These are phyloP conservation scores for Argyra leucocephala DNA, from an alignment of 2,888 invertebrate species.

Conservation along the genomic window DNA sequence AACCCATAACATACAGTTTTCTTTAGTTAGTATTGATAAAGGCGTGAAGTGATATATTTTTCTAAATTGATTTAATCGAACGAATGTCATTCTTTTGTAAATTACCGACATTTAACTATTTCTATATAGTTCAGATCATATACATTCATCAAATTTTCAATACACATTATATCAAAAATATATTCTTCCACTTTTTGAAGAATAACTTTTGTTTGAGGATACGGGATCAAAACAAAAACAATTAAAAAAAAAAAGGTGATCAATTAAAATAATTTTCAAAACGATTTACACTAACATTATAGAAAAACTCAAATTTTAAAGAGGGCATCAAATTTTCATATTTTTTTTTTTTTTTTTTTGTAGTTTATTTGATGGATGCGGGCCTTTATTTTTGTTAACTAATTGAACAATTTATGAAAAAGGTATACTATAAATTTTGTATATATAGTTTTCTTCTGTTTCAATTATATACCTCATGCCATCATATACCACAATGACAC, in stretches of 20 bases:
- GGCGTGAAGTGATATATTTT: too few relatives aligned
- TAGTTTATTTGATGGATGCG: not conserved
- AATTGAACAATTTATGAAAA: not conserved
- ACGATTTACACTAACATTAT: not conserved
- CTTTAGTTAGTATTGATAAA: too few relatives aligned
- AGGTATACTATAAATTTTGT: not conserved
- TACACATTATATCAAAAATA: too few relatives aligned
- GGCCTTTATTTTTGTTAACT: not conserved
- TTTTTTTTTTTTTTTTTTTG: too few relatives aligned
- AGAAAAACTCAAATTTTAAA: not conserved
- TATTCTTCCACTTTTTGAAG: not conserved
- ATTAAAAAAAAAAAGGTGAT: not conserved
- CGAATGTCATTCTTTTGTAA: constrained; percentile 2
- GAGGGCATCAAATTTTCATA: not conserved
- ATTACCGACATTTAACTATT: not conserved
- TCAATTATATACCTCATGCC: not conserved
- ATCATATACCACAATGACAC: not conserved
- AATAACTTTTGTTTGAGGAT: too few relatives aligned
- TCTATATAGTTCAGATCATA: too few relatives aligned
- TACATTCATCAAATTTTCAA: too few relatives aligned
- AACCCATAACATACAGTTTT: too few relatives aligned
- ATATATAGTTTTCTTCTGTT: not conserved
- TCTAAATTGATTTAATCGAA: too few relatives aligned
- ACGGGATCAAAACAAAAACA: not conserved
- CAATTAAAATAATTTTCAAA: not conserved